Evolutionary conservation across 1,140 invertebrate genomes (phyloP).

Genomic region (Euura lappo): DNA sequence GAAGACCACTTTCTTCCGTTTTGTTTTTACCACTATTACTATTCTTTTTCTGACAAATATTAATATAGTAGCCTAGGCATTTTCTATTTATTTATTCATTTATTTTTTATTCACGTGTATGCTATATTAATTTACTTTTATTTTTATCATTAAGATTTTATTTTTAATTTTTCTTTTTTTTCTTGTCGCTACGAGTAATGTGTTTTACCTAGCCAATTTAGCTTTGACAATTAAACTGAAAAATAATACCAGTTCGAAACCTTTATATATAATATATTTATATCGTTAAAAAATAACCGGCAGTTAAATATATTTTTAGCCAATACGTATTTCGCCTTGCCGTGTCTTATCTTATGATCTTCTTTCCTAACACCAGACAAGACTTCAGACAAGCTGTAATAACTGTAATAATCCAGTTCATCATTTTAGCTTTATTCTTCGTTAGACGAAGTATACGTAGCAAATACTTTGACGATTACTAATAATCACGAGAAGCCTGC

Average conservation of each 20-base stretch:
- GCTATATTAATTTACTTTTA: neutral
- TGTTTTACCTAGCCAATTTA: neutral
- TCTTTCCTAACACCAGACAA: no score
- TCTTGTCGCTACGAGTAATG: neutral
- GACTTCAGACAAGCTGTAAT: neutral
- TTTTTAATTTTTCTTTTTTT: neutral
- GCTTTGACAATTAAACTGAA: neutral
- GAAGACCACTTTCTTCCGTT: slow-evolving; percentile 38
- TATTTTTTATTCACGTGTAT: neutral
- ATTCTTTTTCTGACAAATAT: slow-evolving; percentile 39
- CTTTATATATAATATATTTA: slow-evolving; percentile 23
- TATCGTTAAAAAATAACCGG: slow-evolving; percentile 56
- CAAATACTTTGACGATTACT: neutral
- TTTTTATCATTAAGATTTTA: slow-evolving; percentile 7
- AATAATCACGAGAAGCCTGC: no score
- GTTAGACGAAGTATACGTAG: neutral
- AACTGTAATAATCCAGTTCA: neutral
- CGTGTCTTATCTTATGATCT: neutral
- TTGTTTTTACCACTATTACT: slow-evolving; percentile 27
- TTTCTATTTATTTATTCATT: slow-evolving; percentile 29
- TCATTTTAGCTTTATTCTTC: neutral
- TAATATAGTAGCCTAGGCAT: slow-evolving; percentile 54
- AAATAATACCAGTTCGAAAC: slow-evolving; percentile 46
- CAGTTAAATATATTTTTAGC: slow-evolving; percentile 25
- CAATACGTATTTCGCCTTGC: neutral